Conservation (phyloP, 2,113 vertebrate species). For the Eclectus roratus region DNA sequence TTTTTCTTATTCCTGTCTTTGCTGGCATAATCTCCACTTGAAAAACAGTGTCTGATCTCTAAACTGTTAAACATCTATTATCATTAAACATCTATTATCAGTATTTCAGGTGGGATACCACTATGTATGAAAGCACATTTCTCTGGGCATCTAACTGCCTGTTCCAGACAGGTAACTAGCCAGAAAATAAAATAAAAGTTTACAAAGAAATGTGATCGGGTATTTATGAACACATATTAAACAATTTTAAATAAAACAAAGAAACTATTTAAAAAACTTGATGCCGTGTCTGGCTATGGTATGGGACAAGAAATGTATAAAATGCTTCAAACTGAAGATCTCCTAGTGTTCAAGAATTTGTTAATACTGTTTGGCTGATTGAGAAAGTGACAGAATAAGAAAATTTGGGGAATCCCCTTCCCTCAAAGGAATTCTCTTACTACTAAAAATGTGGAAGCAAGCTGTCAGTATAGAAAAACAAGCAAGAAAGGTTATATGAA, state of each 20-base stretch:
- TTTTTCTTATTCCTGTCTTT: conserved; percentile 31
- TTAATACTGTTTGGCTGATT: neutral
- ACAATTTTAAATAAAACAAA: conserved; percentile 21
- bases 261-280: neutral
- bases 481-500: neutral
- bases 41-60: neutral
- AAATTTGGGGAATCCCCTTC: neutral
- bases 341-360: neutral
- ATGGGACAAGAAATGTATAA: neutral
- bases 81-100: neutral
- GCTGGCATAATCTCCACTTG: neutral
- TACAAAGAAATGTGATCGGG: conserved; percentile 25
- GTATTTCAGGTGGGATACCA: neutral
- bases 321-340: neutral
- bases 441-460: neutral
- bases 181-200: conserved; percentile 21
- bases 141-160: conserved; percentile 74
- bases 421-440: neutral
- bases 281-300: neutral
- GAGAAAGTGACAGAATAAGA: neutral
- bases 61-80: conserved; percentile 1
- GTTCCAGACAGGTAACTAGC: conserved; percentile 76
- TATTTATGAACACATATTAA: neutral
- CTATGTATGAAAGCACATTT: conserved; percentile 50
- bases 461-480: neutral